Evolutionary conservation across 2,113 vertebrate species (phyloP).

Genomic region (Cephalopterus ornatus): DNA sequence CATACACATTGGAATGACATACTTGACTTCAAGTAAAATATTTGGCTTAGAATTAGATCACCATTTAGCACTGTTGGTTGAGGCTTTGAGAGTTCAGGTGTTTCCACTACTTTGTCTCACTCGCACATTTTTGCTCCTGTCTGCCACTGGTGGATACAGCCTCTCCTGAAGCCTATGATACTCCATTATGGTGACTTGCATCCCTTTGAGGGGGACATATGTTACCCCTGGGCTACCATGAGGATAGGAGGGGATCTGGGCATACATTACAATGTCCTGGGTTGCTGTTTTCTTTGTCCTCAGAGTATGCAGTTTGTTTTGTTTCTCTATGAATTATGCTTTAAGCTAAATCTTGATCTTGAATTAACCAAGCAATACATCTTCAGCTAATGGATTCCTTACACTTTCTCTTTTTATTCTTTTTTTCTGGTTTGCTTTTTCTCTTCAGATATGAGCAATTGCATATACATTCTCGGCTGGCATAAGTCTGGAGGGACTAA

Average conservation of each 20-base stretch:
- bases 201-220: fast-evolving
- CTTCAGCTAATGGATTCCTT: background rate
- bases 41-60: background rate
- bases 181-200: background rate
- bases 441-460: background rate
- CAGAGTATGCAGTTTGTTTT: background rate
- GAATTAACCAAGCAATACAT: background rate
- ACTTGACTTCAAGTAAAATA: background rate
- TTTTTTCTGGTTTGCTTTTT: background rate
- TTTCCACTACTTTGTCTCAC: background rate
- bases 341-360: background rate
- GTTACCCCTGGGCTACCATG: background rate
- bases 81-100: background rate
- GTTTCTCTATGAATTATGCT: background rate
- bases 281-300: background rate
- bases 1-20: fast-evolving
- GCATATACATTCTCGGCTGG: background rate
- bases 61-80: background rate
- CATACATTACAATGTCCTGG: background rate
- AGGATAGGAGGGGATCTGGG: background rate
- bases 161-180: background rate
- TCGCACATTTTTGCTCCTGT: background rate
- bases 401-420: background rate
- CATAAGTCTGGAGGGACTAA: background rate
- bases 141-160: background rate